Base-by-base conservation (phyloP, 2,113 vertebrate genomes). In the Silurus asotus region DNA sequence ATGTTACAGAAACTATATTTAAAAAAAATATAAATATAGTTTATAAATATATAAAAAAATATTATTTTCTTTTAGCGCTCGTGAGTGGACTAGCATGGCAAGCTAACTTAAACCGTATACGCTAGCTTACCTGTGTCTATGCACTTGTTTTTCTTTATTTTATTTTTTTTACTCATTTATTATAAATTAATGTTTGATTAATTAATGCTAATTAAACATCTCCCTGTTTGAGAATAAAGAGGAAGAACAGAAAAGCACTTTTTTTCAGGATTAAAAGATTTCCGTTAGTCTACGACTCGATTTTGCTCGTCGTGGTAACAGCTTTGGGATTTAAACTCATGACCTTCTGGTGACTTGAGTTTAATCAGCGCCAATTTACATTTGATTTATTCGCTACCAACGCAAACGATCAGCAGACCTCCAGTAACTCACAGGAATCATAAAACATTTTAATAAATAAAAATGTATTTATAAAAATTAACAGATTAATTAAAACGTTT, bases 111-210 rank as follows among this genome's bases (percentile, higher is more conserved):
- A 6, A 65, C 64, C 69, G 78, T 9, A 8, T 61, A 53, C 14
- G 59, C 76, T 8, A 48, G 11, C n/a, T n/a, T 6, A 25, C 69
- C 7, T 49, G 62, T 17, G n/a, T 28, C 9, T 76, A 28, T 62
- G 70, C 83, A 84, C 58, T n/a, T 49, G 49, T 75, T n/a, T 48
- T 58, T 70, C 28, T 67, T 64, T 62, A 10, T 37, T 17, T 59
- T 69, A 13, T 58, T 15, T 48, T 75, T n/a, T 84, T 84, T 64
- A 45, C 56, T 62, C 69, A 49, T 75, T 49, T 74, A 74, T 74
- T 3, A 37, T 37, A 37, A 37, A 37, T 37, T 37, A 37, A 37
- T 37, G 37, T 37, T 37, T 37, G 2, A 37, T 37, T 37, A 37
- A 37, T 37, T 37, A 37, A 37, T 37, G 37, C 3, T 37, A 37